Evolutionary conservation across 2,888 invertebrate genomes (phyloP), one percentile per base, ranked within the genome.

Genomic region (Pandemis corylana): DNA sequence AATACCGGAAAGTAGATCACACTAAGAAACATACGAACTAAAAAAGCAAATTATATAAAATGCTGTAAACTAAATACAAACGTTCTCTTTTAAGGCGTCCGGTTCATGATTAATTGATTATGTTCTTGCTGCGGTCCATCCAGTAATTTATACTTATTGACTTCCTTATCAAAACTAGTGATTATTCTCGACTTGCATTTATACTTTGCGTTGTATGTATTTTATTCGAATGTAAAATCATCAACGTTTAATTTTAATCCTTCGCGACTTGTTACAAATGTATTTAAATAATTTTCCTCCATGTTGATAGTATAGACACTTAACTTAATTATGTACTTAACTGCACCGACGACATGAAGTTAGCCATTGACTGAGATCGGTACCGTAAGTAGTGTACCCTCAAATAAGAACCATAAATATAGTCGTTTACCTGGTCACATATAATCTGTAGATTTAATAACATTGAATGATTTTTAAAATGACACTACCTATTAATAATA

Each of bases 121-220:
- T 20, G 20, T 20, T 20, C 20, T 20, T 20, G 20, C 20, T 20
- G 20, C 49, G 10, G 49, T 49, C 49, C 49, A 49, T 49, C 10
- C 49, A 49, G 49, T 49, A 49, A 49, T 49, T 49, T 49, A 49
- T 49, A 49, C 49, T 49, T 49, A 49, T 49, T 49, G 49, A 49
- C 9, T 49, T 49, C 49, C 49, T 49, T 49, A 49, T 49, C 49
- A 49, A 49, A 49, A 49, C 10, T 49, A 10, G 49, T 12, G 49
- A 49, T 49, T 49, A 49, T 49, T 49, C 49, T 49, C 49, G 49
- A 9, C 49, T 49, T 49, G 12, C 49, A 49, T 10, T 49, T 49
- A 49, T 12, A 49, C 49, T 49, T 49, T 49, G 49, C 49, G 49
- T 49, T 10, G 49, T 49, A 10, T 49, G 10, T 49, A 49, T 49